Base-by-base conservation (phyloP, 2,888 invertebrate genomes). In the Chelonus formosanus region DNA sequence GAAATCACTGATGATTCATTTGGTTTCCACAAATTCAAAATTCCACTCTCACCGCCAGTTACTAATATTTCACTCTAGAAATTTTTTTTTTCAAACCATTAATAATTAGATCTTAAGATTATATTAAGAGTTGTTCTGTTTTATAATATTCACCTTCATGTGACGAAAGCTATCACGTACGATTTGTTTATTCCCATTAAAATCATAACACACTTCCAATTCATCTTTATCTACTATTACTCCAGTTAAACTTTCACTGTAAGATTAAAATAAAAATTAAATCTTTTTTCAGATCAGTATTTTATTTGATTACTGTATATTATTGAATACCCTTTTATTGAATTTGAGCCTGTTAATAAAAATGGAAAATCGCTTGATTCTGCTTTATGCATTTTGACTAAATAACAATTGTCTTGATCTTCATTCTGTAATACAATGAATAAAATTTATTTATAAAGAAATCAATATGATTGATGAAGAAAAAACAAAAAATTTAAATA, bases 31-130 rank as follows among this genome's bases (percentile, higher is more conserved):
- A 90, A 83, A 75, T 88, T 88, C 7, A 93, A 75, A 50, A 89
- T 83, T 8, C 91, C 91, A n/a, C 87, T 83, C 85, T 94, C 93
- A 3, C 93, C 93, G 31, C 90, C 89, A 6, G 92, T 92, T 68
- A 93, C 79, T 55, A 93, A 80, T 31, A 88, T 70, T 71, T 90
- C 88, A 35, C 85, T 86, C 90, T 92, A 81, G 8, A 85, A 82
- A 75, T 35, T 43, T 31, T 20, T 36, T 31, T 40, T n/a, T 20
- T 20, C 20, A 20, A 20, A 20, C 20, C 20, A 20, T 20, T 20
- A 20, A 20, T 20, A 20, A 20, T 20, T 20, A 20, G 20, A 1
- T 1, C 20, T 20, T 20, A 20, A 20, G 20, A 20, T 20, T 20
- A 20, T 20, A 20, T 20, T 1, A 20, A 20, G 20, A 20, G 20